Conservation (phyloP, 2,888 invertebrate genomes). For the Bombylius discolor region DNA sequence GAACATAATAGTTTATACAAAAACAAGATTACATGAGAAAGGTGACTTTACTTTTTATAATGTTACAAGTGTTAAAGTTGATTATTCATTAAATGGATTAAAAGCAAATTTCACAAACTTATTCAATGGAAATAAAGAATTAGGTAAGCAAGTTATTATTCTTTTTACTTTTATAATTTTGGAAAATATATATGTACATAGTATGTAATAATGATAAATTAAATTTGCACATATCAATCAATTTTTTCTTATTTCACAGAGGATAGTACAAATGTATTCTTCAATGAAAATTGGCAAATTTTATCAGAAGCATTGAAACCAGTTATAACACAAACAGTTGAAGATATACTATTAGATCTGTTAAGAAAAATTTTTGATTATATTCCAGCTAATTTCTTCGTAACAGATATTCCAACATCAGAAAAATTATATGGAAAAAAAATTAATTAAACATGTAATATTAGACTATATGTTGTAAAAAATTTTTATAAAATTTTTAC, state of each 20-base stretch:
- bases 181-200: neutral
- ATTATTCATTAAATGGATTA: conserved; percentile 53
- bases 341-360: conserved; percentile 55
- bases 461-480: no score
- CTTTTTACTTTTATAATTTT: neutral
- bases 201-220: neutral
- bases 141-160: conserved; percentile 40
- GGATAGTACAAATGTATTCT: conserved; percentile 60
- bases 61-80: conserved; percentile 51
- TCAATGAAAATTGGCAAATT: conserved; percentile 61
- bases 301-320: conserved; percentile 56
- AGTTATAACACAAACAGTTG: conserved; percentile 54
- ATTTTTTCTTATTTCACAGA: conserved; percentile 37
- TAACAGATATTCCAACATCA: conserved; percentile 44
- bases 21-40: conserved; percentile 49
- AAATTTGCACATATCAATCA: neutral
- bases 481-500: no score
- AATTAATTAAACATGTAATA: neutral
- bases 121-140: conserved; percentile 56
- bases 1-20: conserved; percentile 52
- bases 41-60: conserved; percentile 55
- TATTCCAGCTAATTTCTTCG: conserved; percentile 55
- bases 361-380: conserved; percentile 54
- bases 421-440: conserved; percentile 27
- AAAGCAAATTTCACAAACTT: conserved; percentile 56